Conservation (phyloP, 2,888 invertebrate species). For the Cataglyphis cursor region DNA sequence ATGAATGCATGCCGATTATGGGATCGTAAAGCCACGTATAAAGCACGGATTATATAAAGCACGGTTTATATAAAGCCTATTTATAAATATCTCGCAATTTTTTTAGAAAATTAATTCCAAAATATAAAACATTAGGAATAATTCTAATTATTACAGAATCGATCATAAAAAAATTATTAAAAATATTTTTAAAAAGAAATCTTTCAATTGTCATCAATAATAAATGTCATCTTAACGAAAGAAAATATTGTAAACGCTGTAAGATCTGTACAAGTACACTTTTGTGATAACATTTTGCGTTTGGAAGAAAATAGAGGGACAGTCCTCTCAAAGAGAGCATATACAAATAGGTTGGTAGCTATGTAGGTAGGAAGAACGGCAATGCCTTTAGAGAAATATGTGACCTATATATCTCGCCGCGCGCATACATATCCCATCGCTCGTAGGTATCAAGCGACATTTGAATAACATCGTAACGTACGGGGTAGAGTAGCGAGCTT, state of each 20-base stretch:
- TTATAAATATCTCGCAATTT: not conserved
- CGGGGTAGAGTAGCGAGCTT: slow-evolving; percentile 22
- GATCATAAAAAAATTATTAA: not conserved
- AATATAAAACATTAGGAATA: not conserved
- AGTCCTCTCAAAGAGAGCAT: not conserved
- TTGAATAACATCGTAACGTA: slow-evolving; percentile 54
- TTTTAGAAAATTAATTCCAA: not conserved
- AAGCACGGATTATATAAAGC: not conserved
- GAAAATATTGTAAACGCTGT: not conserved
- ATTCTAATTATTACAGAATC: not conserved
- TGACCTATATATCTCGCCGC: slow-evolving; percentile 50
- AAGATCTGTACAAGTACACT: not conserved
- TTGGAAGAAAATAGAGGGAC: not conserved
- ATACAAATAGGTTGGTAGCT: not conserved
- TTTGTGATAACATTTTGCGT: not conserved
- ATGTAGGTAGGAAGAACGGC: not conserved
- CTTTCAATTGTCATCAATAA: not conserved
- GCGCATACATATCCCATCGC: slow-evolving; percentile 30
- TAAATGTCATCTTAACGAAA: not conserved
- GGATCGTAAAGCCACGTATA: not conserved
- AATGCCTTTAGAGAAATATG: slow-evolving; percentile 45
- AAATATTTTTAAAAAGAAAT: not conserved
- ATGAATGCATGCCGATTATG: not conserved
- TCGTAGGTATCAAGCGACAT: slow-evolving; percentile 50
- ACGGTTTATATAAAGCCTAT: not conserved